A percentile compares a stretch with the other conserved stretches of the same genome.
Conservation (phyloP, 2,113 vertebrate genomes). For the Leptodactylus fuscus region DNA sequence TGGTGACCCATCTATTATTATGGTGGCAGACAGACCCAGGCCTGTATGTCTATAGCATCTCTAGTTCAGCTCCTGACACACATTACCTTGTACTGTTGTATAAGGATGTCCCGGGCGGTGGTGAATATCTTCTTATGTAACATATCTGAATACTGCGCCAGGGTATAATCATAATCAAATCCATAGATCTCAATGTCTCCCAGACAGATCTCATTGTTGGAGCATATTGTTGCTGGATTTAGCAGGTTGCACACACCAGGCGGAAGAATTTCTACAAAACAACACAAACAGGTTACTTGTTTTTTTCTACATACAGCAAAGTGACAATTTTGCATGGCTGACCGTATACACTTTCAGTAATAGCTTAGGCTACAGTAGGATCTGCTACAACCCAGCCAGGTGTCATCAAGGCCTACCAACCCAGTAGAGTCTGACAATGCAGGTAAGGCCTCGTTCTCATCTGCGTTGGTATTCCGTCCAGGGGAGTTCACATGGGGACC, state of each 20-base stretch:
- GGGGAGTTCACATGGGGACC: no score
- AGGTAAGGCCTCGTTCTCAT: no score
- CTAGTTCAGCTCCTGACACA: no score
- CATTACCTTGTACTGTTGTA: constrained; percentile 80
- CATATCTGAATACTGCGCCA: constrained; percentile 79
- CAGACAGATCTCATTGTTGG: constrained; percentile 83
- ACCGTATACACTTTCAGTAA: not conserved
- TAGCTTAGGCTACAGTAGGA: no score
- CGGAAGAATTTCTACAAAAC: constrained; percentile 77
- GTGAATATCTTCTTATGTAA: constrained; percentile 81
- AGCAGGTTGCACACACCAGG: constrained; percentile 79
- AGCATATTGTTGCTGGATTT: constrained; percentile 79
- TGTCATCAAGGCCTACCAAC: no score
- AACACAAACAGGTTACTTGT: not conserved
- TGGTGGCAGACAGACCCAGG: no score
- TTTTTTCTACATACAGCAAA: not conserved
- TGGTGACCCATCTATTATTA: no score
- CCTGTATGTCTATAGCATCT: no score
- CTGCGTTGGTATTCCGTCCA: no score
- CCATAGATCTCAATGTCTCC: constrained; percentile 80
- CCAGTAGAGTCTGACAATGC: no score
- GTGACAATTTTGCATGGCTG: not conserved
- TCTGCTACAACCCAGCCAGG: no score
- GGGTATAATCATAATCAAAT: constrained; percentile 74
- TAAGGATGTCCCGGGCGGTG: constrained; percentile 79